These are phyloP conservation scores for Apomyelois bistriatella DNA, from an alignment of 2,888 invertebrate species.

Conservation along the genomic window DNA sequence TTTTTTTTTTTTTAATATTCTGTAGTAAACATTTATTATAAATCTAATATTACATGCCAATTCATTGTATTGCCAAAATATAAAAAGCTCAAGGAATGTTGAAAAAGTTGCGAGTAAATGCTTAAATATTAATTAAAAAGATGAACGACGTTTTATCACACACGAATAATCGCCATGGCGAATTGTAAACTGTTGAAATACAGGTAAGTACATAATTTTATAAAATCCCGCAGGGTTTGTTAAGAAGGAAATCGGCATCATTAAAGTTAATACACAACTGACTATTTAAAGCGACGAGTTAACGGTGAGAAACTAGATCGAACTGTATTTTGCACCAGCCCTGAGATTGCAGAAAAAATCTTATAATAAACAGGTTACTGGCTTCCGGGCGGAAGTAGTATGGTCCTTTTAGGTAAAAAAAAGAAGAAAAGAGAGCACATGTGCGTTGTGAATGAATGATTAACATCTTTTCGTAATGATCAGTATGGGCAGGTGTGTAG, in stretches of 20 bases:
- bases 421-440: constrained; percentile 58
- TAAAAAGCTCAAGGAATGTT: too few relatives aligned
- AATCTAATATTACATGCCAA: too few relatives aligned
- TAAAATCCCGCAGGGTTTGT: constrained; percentile 2
- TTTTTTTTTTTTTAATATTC: too few relatives aligned
- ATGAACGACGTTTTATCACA: too few relatives aligned
- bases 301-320: constrained; percentile 7
- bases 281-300: not conserved
- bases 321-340: constrained; percentile 34
- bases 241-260: constrained; percentile 12
- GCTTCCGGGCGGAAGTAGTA: constrained; percentile 77
- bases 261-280: constrained; percentile 8
- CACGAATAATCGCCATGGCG: not conserved
- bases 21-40: too few relatives aligned
- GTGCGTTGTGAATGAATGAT: constrained; percentile 45
- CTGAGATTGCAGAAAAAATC: constrained; percentile 59
- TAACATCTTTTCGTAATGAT: constrained; percentile 60
- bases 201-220: not conserved
- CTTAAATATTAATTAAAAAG: too few relatives aligned
- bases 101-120: too few relatives aligned
- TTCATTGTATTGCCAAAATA: too few relatives aligned
- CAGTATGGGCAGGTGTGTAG: constrained; percentile 51
- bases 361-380: constrained; percentile 74
- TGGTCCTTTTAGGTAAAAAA: constrained; percentile 57
- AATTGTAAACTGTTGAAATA: not conserved